phyloP scores from a whole-genome alignment of 2,888 invertebrate species.

The Philonicus albiceps region DNA sequence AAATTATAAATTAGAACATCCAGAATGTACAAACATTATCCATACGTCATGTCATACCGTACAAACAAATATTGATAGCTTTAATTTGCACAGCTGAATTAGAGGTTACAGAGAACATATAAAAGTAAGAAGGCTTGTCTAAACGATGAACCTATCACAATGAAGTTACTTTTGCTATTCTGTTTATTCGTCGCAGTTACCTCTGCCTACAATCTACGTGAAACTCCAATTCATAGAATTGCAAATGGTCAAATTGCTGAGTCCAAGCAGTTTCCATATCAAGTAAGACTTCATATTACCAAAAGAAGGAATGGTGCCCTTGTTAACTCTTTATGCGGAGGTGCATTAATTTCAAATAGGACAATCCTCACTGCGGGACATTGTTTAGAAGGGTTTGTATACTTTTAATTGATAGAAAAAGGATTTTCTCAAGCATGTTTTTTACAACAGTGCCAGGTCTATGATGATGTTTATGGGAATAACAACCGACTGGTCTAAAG shows the following conservation, averaged over 20 bases:
- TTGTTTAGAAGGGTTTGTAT: constrained; percentile 54
- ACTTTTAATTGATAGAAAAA: neutral
- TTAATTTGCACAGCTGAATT: neutral
- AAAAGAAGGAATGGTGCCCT: neutral
- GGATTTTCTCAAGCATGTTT: neutral
- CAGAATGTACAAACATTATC: neutral
- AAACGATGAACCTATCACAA: neutral
- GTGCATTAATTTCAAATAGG: constrained; percentile 55
- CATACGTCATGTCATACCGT: neutral
- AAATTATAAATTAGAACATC: too few relatives aligned
- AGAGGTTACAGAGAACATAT: neutral
- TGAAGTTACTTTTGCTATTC: neutral
- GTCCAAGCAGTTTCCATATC: neutral
- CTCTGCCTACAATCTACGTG: neutral
- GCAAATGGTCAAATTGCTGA: neutral
- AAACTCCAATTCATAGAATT: neutral
- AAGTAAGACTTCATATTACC: neutral
- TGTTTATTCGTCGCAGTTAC: neutral
- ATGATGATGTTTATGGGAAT: neutral
- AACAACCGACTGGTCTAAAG: neutral
- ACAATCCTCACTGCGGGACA: constrained; percentile 58
- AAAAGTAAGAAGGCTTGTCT: neutral
- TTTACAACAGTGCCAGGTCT: neutral
- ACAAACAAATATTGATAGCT: neutral
- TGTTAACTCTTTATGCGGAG: constrained; percentile 47